Conservation (phyloP, 2,113 vertebrate genomes). For the Paramormyrops kingsleyae region DNA sequence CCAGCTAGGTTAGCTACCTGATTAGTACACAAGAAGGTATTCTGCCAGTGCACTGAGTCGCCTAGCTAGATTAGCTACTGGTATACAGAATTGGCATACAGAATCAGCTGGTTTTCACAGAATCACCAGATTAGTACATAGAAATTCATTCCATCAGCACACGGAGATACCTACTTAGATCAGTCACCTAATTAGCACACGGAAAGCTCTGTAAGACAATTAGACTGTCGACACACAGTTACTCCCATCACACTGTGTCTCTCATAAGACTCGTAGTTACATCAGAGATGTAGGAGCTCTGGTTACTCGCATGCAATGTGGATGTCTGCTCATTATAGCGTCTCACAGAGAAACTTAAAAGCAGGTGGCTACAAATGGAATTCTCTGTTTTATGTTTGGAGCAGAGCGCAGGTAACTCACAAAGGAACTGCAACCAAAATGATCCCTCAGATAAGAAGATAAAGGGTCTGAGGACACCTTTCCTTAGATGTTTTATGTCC, state of each 20-base stretch:
- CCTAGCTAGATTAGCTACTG: not conserved
- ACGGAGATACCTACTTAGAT: not conserved
- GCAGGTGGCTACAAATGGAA: not conserved
- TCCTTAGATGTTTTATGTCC: not conserved
- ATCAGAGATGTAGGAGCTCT: not conserved
- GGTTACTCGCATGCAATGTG: not conserved
- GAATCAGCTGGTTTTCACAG: not conserved
- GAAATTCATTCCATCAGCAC: not conserved
- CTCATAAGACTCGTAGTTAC: not conserved
- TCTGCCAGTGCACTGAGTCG: not conserved
- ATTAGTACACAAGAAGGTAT: not conserved
- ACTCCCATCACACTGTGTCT: not conserved
- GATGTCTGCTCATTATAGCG: not conserved
- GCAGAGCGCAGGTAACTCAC: not conserved
- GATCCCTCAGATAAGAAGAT: not conserved
- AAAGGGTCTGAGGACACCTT: not conserved
- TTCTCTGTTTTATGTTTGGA: slow-evolving; percentile 1
- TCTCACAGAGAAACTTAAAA: not conserved
- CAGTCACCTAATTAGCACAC: not conserved
- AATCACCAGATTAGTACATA: not conserved
- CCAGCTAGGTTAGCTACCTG: not conserved
- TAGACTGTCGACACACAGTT: not conserved
- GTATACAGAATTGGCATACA: not conserved
- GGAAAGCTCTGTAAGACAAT: not conserved
- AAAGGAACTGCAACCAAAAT: not conserved